Base-by-base conservation (phyloP, 2,113 vertebrate species). In the Albula goreensis region DNA sequence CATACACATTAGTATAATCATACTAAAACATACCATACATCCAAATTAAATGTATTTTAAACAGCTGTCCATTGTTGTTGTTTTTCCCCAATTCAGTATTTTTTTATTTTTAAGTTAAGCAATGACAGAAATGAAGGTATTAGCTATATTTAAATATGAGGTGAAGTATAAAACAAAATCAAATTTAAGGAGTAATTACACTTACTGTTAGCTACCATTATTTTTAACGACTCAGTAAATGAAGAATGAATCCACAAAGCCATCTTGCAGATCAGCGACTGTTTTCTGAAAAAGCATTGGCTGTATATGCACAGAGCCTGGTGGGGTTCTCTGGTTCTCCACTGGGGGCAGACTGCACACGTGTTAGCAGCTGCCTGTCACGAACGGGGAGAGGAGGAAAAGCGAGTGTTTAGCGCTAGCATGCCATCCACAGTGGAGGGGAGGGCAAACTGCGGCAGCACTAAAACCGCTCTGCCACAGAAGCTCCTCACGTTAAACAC, bases 311-410 rank as follows among this genome's bases (percentile, higher is more conserved):
- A 66, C 15, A 19, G 60, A 5, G 31, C 19, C 25, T 41, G 41
- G 81, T 5, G 25, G 81, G 25, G 17, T 48, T 41, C 85, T 53
- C 17, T 49, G 53, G 15, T 25, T n/a, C 50, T 48, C 89, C 89
- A 89, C 88, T 87, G 50, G 90, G 85, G 87, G 90, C 89, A 87
- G 86, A 85, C 48, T 78, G 5, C 50, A n/a, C 87, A 74, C 77
- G 12, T 51, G 50, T 48, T 53, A 78, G 41, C 74, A 17, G 63
- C 7, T 7, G 22, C 52, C 51, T 25, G 49, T 53, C n/a, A 6
- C 4, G 48, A 12, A 82, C 48, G 3, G 53, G 25, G 15, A 78
- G 10, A 49, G 51, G 63, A 86, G 81, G 41, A 22, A 25, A 82
- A 41, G 15, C 80, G 17, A 83, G 81, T 31, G 51, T 17, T 19